Evolutionary conservation across 2,113 vertebrate species (phyloP), one percentile per base, ranked within the genome.

Genomic region (Megaceryle torquata): DNA sequence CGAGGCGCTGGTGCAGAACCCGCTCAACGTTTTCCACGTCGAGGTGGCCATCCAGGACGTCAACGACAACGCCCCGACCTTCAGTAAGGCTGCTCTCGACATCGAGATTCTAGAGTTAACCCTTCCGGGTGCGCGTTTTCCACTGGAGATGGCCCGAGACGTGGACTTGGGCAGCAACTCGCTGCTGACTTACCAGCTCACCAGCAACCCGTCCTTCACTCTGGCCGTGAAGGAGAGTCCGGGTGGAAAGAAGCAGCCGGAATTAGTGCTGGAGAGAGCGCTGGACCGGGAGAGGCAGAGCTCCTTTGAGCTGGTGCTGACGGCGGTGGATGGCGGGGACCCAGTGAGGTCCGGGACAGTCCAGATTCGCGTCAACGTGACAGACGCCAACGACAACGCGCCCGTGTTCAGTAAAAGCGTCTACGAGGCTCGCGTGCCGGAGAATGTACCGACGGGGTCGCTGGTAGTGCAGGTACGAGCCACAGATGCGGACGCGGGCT

Each of bases 381-480:
- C 97, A 5, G 98, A 99, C 13, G 96, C 9, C 3, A 98, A 98
- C 77, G 97, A 98, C 82, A 98, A 98, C 3, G 2, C 22, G 0
- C 81, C 81, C 0, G 75, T 44, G 43, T 44, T 44, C 43, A 44
- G 43, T 44, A 44, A 44, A 44, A 44, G 15, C 43, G 43, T 44
- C 14, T 44, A 44, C 43, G 43, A 44, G 43, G 43, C 43, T 44
- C 43, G 43, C 43, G 43, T 44, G 43, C 43, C 43, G 14, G 43
- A 44, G 43, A 44, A 44, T 44, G 43, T 44, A 13, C 43, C 43
- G 43, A 16, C 43, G 43, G 43, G 43, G 43, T 44, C 43, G 43
- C 43, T 44, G 43, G 43, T 44, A 16, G 12, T 44, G 43, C 43
- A 44, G 43, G 43, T 44, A 16, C 43, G 43, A 44, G 43, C 43